Percentiles rank a stretch among this genome's conserved stretches.
Conservation (phyloP, 2,888 invertebrate genomes). For the Priapulus caudatus region DNA sequence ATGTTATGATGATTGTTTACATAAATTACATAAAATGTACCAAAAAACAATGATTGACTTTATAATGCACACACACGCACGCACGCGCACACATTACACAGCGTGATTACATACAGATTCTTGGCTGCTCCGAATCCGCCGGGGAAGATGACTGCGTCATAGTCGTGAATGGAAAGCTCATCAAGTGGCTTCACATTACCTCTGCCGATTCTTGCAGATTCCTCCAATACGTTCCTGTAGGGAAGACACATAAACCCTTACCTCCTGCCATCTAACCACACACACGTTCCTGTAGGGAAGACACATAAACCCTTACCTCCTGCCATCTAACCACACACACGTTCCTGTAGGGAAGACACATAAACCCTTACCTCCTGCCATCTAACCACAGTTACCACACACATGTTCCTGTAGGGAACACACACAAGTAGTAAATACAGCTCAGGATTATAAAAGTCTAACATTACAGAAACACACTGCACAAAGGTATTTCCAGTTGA, state of each 20-base stretch:
- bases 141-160: constrained; percentile 46
- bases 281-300: too few relatives aligned
- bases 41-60: too few relatives aligned
- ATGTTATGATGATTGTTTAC: too few relatives aligned
- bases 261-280: background rate
- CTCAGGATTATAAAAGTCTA: too few relatives aligned
- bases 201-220: constrained; percentile 45
- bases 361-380: constrained; percentile 21
- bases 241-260: background rate
- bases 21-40: too few relatives aligned
- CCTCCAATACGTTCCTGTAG: constrained; percentile 43
- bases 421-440: too few relatives aligned
- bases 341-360: constrained; percentile 8
- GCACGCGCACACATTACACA: too few relatives aligned
- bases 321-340: constrained; percentile 21
- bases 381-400: too few relatives aligned
- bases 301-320: constrained; percentile 20
- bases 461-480: too few relatives aligned
- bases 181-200: constrained; percentile 38
- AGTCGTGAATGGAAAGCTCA: constrained; percentile 36
- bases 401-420: too few relatives aligned
- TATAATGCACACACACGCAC: too few relatives aligned
- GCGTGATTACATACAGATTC: constrained; percentile 44
- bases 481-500: too few relatives aligned
- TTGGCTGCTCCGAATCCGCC: constrained; percentile 49